phyloP scores from a whole-genome alignment of 2,797 vertebrate genomes.

The Lithobates sylvaticus region DNA sequence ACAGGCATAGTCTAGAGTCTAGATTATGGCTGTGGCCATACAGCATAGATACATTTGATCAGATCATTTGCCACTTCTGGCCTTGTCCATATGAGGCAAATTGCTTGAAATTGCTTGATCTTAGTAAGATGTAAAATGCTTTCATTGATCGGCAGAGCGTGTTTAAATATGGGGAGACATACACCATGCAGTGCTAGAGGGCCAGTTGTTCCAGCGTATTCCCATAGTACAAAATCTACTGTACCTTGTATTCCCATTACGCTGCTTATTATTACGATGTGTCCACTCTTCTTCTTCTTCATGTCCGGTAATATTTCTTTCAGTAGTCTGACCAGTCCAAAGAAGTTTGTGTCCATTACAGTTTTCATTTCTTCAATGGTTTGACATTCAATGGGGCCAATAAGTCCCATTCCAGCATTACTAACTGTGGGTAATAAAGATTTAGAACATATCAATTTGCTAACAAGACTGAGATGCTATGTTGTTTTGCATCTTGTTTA shows the following conservation, averaged over 20 bases:
- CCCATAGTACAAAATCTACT: not conserved
- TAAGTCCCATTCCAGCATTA: slow-evolving; percentile 87
- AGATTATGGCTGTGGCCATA: no score
- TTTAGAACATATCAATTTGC: not conserved
- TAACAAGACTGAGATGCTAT: not conserved
- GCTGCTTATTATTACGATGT: slow-evolving; percentile 89
- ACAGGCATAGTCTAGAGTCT: no score
- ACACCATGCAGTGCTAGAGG: no score
- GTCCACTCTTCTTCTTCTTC: slow-evolving; percentile 86
- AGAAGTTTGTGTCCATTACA: slow-evolving; percentile 91
- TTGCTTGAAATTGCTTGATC: no score
- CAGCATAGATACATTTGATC: no score
- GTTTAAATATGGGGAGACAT: no score
- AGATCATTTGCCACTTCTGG: no score
- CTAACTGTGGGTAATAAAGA: slow-evolving; percentile 76
- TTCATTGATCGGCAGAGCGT: no score
- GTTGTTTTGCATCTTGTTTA: not conserved
- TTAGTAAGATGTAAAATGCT: no score
- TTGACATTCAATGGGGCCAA: slow-evolving; percentile 87
- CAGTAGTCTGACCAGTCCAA: slow-evolving; percentile 84
- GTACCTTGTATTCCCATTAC: slow-evolving; percentile 89
- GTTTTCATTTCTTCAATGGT: slow-evolving; percentile 86
- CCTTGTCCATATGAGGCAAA: no score
- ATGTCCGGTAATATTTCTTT: slow-evolving; percentile 88
- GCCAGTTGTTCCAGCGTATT: no score